These are phyloP conservation scores for Pimpla rufipes DNA, from an alignment of 2,888 invertebrate genomes.

Conservation along the genomic window DNA sequence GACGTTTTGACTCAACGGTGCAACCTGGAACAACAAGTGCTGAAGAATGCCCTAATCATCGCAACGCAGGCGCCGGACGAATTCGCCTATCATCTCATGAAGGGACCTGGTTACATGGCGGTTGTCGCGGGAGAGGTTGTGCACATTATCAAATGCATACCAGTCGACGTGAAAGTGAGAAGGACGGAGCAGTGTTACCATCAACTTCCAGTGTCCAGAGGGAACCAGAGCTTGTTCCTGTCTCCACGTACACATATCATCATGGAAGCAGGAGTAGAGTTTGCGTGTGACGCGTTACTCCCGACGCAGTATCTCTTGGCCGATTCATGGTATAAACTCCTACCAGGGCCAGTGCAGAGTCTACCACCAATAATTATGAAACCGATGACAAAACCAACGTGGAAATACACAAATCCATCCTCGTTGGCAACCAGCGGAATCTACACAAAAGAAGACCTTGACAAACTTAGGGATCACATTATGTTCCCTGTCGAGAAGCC, in stretches of 20 bases:
- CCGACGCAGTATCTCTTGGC: constrained; percentile 51
- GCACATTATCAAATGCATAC: background rate
- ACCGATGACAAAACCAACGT: constrained; percentile 28
- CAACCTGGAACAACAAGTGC: constrained; percentile 71
- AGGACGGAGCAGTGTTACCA: constrained; percentile 61
- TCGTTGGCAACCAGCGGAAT: background rate
- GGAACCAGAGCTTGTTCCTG: constrained; percentile 34
- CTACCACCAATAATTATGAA: constrained; percentile 47
- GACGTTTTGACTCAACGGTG: constrained; percentile 73
- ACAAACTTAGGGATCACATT: background rate
- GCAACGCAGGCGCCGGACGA: constrained; percentile 73
- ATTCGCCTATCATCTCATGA: constrained; percentile 71
- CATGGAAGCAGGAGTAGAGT: constrained; percentile 25
- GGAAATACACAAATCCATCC: background rate
- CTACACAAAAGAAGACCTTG: background rate
- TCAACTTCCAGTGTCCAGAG: constrained; percentile 69
- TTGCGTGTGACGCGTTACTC: constrained; percentile 13
- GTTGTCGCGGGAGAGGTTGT: background rate
- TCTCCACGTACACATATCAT: constrained; percentile 44
- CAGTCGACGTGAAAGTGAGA: background rate
- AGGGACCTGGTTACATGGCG: constrained; percentile 66
- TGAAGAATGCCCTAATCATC: constrained; percentile 72
- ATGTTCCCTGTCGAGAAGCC: background rate
- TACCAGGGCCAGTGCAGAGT: constrained; percentile 49
- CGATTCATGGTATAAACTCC: constrained; percentile 68